These are phyloP conservation scores for Strix uralensis DNA, from an alignment of 2,113 vertebrate species.

Conservation along the genomic window DNA sequence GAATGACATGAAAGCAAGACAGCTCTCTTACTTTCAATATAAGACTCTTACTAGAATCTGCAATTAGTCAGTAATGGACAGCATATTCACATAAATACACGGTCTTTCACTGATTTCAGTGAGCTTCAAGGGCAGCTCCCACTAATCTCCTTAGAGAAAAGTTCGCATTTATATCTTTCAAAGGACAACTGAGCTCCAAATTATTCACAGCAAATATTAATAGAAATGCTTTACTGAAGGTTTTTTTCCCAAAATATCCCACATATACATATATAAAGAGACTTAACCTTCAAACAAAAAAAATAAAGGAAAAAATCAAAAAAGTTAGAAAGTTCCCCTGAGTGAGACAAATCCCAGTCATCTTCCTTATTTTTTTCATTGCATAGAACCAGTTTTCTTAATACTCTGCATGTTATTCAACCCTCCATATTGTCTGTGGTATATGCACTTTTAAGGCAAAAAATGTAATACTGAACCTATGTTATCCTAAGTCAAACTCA, in stretches of 20 bases:
- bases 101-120: background rate
- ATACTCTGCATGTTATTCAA: background rate
- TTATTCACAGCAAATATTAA: background rate
- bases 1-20: background rate
- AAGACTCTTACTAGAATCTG: background rate
- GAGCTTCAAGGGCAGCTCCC: background rate
- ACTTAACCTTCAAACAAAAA: background rate
- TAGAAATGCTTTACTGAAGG: background rate
- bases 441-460: background rate
- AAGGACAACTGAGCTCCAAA: background rate
- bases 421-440: background rate
- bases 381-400: background rate
- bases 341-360: background rate
- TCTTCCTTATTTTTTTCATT: background rate
- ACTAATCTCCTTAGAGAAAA: background rate
- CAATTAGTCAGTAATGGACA: background rate
- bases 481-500: background rate
- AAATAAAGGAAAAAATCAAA: too few species aligned
- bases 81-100: background rate
- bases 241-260: background rate
- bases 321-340: background rate
- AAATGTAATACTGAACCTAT: background rate
- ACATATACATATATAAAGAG: background rate
- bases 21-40: background rate
- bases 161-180: background rate